A percentile compares a stretch with the other conserved stretches of the same genome.
These are phyloP conservation scores for Megalops atlanticus DNA, from an alignment of 2,113 vertebrate genomes.

Conservation along the genomic window DNA sequence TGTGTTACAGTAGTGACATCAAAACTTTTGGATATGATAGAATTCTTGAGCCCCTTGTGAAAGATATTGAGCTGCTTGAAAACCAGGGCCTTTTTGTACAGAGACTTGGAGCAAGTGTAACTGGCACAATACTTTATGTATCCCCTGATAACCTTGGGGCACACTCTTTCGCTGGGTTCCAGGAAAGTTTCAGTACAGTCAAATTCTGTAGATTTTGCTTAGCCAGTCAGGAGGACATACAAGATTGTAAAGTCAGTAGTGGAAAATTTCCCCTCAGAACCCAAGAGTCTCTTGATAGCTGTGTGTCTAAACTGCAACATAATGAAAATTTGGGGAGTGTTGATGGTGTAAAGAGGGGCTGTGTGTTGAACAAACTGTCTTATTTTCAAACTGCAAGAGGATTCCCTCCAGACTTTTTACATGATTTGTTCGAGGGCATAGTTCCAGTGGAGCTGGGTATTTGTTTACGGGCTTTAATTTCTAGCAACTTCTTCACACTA, in stretches of 20 bases:
- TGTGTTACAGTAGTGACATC: conserved; percentile 14
- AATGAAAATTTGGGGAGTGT: neutral
- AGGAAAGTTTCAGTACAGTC: neutral
- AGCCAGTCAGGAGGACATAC: neutral
- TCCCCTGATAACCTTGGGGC: conserved; percentile 1
- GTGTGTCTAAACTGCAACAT: neutral
- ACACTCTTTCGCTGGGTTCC: conserved; percentile 2
- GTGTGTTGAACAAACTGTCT: conserved; percentile 1
- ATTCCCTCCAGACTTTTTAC: conserved; percentile 4
- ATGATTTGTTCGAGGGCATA: neutral
- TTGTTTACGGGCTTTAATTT: neutral
- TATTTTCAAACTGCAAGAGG: neutral
- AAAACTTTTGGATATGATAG: neutral
- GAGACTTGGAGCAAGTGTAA: neutral
- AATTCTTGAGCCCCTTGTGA: neutral
- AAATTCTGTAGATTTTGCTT: conserved; percentile 1
- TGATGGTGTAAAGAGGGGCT: neutral
- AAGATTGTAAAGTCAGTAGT: neutral
- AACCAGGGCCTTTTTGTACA: neutral
- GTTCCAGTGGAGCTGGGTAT: conserved; percentile 2
- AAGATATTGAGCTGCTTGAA: neutral
- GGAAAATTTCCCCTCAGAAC: neutral
- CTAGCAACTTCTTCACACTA: neutral
- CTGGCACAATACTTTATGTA: neutral
- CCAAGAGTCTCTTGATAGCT: neutral